A percentile compares a stretch with the other conserved stretches of the same genome.
Conservation (phyloP, 2,113 vertebrate species). For the Cryptotis parvus region DNA sequence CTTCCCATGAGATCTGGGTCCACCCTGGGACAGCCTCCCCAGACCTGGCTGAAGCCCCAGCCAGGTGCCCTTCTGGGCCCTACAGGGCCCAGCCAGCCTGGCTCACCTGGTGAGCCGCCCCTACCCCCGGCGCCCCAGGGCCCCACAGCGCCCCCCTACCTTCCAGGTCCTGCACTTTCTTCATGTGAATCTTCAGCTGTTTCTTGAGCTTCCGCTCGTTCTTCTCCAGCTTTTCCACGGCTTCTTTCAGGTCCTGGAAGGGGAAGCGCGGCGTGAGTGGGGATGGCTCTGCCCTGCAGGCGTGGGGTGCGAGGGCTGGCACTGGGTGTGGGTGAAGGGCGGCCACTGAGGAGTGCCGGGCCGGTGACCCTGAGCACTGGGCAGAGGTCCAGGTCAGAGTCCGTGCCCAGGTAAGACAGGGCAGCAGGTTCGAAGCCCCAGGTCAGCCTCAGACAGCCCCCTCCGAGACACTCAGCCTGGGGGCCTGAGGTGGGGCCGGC, state of each 20-base stretch:
- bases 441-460: not conserved
- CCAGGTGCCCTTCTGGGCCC: no score
- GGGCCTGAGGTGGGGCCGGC: not conserved
- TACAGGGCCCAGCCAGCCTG: no score
- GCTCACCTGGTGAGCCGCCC: not conserved
- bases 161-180: conserved; percentile 96
- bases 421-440: no score
- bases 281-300: no score
- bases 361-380: not conserved
- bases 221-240: conserved; percentile 95
- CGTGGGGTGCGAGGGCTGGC: no score
- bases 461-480: no score
- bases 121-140: not conserved
- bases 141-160: conserved; percentile 87
- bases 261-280: not conserved
- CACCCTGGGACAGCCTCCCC: no score
- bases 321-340: no score
- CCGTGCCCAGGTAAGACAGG: no score
- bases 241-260: conserved; percentile 95
- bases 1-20: no score
- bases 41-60: no score
- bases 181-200: conserved; percentile 95
- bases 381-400: conserved; percentile 4
- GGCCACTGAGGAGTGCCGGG: not conserved
- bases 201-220: conserved; percentile 97